Conservation (phyloP, 2,113 vertebrate species). For the Carettochelys insculpta region DNA sequence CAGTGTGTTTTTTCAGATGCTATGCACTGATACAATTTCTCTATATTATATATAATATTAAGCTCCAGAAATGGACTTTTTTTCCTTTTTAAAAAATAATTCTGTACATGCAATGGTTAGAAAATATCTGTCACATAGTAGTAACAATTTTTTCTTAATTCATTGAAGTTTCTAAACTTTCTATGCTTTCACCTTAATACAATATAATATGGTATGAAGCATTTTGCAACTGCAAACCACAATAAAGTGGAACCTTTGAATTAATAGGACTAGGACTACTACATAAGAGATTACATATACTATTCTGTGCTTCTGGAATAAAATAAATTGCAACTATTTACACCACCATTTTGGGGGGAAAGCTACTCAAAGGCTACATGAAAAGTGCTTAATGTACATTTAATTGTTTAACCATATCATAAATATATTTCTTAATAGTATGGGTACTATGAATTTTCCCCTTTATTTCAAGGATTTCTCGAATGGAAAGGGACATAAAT, state of each 20-base stretch:
- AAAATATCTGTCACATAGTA: background rate
- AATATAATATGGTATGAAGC: background rate
- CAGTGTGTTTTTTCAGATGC: background rate
- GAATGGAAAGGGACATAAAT: constrained; percentile 83
- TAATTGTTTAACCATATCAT: background rate
- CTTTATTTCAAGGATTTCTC: constrained; percentile 76
- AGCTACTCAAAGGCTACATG: background rate
- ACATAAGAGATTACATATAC: background rate
- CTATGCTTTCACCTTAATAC: background rate
- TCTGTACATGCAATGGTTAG: background rate
- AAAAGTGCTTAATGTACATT: background rate
- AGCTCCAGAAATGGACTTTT: background rate
- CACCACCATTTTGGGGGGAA: background rate
- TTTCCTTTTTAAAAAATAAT: background rate
- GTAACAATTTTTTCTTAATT: background rate
- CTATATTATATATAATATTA: background rate
- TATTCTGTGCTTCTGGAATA: background rate
- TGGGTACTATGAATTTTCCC: constrained; percentile 21
- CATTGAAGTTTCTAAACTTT: background rate
- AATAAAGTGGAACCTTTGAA: background rate
- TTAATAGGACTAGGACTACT: background rate
- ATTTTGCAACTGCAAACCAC: background rate
- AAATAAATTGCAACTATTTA: background rate
- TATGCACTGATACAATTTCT: background rate
- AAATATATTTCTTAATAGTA: constrained; percentile 29